A percentile compares a stretch with the other conserved stretches of the same genome.
Conservation (phyloP, 2,797 vertebrate species). For the Gallinago stenura region DNA sequence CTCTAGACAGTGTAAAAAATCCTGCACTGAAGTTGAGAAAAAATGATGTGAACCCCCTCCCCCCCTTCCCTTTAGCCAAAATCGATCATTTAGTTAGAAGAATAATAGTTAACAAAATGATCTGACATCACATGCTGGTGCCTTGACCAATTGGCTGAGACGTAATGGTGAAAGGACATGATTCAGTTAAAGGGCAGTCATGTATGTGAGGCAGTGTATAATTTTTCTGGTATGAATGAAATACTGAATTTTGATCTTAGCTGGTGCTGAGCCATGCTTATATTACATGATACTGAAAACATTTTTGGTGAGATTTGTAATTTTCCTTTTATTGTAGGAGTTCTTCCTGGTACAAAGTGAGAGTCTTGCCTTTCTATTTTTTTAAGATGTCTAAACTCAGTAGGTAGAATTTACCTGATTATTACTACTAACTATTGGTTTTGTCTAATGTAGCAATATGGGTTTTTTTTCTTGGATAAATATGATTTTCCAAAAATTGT, state of each 20-base stretch:
- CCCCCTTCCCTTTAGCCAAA: neutral
- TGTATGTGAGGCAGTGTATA: neutral
- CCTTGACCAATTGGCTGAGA: neutral
- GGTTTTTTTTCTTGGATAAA: neutral
- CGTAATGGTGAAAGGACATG: neutral
- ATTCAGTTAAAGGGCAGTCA: neutral
- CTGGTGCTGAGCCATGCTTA: neutral
- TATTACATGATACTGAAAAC: neutral
- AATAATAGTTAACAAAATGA: neutral
- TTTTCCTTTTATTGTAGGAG: neutral
- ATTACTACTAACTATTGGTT: neutral
- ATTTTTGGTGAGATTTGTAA: neutral
- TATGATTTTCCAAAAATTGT: neutral
- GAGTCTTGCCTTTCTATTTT: neutral
- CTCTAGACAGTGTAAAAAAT: neutral
- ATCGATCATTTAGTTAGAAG: neutral
- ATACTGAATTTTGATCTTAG: neutral
- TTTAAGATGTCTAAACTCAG: neutral
- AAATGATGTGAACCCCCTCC: neutral
- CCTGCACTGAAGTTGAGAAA: neutral
- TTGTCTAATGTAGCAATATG: neutral
- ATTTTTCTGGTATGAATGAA: slow-evolving; percentile 15
- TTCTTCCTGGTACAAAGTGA: neutral
- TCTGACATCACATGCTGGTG: neutral
- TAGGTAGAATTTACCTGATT: neutral